These are phyloP conservation scores for Noctua comes DNA, from an alignment of 2,888 invertebrate species.

Conservation along the genomic window DNA sequence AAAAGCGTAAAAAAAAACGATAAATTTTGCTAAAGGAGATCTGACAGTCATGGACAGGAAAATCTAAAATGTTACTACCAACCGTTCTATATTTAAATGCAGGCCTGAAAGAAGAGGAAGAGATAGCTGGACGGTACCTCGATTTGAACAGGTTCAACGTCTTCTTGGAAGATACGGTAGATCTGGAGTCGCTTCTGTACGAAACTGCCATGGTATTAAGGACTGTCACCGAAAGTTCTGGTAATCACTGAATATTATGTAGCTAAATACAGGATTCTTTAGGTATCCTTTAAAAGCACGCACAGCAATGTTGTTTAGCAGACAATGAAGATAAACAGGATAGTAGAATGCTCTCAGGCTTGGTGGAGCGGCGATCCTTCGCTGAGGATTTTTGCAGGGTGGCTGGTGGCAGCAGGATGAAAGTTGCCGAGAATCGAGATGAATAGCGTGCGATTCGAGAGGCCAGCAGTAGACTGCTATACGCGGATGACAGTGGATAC, in stretches of 20 bases:
- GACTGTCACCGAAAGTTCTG: constrained; percentile 89
- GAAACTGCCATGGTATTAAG: constrained; percentile 91
- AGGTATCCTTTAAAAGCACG: not conserved
- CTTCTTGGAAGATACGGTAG: constrained; percentile 90
- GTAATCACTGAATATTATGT: constrained; percentile 71
- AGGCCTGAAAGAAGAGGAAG: constrained; percentile 77
- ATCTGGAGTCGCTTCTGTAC: constrained; percentile 89
- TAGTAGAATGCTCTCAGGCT: not conserved
- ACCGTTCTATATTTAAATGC: not conserved
- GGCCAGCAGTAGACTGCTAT: not conserved
- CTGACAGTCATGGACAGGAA: not conserved
- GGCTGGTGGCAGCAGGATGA: not conserved
- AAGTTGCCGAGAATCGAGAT: not conserved
- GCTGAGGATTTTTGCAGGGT: not conserved
- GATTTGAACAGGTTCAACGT: constrained; percentile 86
- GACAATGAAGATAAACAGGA: not conserved
- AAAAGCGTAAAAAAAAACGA: not conserved
- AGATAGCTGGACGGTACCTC: constrained; percentile 79
- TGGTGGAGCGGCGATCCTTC: not conserved
- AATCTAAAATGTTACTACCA: not conserved
- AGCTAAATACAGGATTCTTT: not conserved
- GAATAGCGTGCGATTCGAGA: not conserved
- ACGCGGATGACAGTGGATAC: not conserved
- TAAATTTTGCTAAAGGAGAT: not conserved
- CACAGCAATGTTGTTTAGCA: not conserved